phyloP scores from a whole-genome alignment of 2,888 invertebrate genomes.

The Clistopyga incitator region DNA sequence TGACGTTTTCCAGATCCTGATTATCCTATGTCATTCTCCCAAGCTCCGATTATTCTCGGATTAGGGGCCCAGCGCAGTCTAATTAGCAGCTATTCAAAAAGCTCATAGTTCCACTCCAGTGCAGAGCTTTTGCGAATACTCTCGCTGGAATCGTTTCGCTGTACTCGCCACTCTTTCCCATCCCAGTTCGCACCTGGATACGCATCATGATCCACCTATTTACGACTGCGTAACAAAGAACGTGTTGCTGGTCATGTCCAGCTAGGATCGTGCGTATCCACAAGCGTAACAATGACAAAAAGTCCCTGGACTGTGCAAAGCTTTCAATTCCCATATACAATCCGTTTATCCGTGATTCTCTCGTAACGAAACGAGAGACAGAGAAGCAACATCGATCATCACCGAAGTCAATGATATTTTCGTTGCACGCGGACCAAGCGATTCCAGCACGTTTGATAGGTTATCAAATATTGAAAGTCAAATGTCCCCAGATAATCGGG shows the following conservation, averaged over 20 bases:
- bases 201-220: conserved; percentile 52
- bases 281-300: conserved; percentile 41
- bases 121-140: conserved; percentile 26
- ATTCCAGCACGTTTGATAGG: background rate
- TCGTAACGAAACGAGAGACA: background rate
- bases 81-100: conserved; percentile 63
- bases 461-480: background rate
- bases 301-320: background rate
- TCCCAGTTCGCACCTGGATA: background rate
- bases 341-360: background rate
- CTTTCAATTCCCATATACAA: background rate
- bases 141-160: conserved; percentile 45
- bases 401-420: background rate
- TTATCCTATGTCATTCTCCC: too few relatives aligned
- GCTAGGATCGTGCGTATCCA: conserved; percentile 31
- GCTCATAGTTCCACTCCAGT: background rate
- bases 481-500: background rate
- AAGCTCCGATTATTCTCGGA: too few relatives aligned
- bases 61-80: conserved; percentile 24
- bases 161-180: background rate
- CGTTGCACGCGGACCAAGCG: too few relatives aligned
- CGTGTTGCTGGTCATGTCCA: conserved; percentile 35
- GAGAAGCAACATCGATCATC: background rate
- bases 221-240: conserved; percentile 62
- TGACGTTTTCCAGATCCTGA: too few relatives aligned